Evolutionary conservation across 2,797 vertebrate species (phyloP), one percentile per base, ranked within the genome.

Genomic region (Paramormyrops hopkinsi): DNA sequence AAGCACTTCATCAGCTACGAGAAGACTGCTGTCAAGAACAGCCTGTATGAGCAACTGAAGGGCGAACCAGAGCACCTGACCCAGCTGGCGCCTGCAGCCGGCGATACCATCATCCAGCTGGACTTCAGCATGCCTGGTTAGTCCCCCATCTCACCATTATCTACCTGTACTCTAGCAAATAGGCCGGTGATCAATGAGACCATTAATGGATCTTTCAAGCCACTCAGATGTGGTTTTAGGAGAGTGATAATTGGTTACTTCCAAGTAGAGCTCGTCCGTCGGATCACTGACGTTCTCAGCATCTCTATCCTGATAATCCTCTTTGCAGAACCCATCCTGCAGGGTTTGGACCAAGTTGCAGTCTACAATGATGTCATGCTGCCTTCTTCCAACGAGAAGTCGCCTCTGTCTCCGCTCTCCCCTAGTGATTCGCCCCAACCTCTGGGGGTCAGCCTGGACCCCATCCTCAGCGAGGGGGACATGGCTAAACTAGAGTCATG

Each of bases 331-430:
- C 19, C 37, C 76, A 82, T 8, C 41, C 76, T n/a, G 41, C 76
- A 19, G 76, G 76, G 37, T 19, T 82, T 46, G 91, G 95, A 97
- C 79, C 97, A 98, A 90, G 95, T 97, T 69, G 95, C 96, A 91
- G 96, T 99, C 90, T 99, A 98, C 96, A 99, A 97, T 0, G 98
- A 99, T 90, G 98, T 99, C 90, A 99, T 99, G 98, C 96, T 99
- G 92, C 98, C 98, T 88, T 96, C 97, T 90, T 96, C 96, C 90
- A 96, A 95, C 91, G 96, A 97, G 93, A 97, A 97, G 92, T 93
- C 97, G 93, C 46, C 83, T 17, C 94, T 99, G 93, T 97, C 98
- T 91, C 96, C 97, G 90, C 94, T 98, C 88, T 94, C 96, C 89
- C 94, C 94, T 94, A 90, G 94, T 92, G 97, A 97, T 94, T 95